Evolutionary conservation across 30 jellyfish, hydroid and myxozoan genomes (phyloP).

Genomic region (Nemopilema nomurai): DNA sequence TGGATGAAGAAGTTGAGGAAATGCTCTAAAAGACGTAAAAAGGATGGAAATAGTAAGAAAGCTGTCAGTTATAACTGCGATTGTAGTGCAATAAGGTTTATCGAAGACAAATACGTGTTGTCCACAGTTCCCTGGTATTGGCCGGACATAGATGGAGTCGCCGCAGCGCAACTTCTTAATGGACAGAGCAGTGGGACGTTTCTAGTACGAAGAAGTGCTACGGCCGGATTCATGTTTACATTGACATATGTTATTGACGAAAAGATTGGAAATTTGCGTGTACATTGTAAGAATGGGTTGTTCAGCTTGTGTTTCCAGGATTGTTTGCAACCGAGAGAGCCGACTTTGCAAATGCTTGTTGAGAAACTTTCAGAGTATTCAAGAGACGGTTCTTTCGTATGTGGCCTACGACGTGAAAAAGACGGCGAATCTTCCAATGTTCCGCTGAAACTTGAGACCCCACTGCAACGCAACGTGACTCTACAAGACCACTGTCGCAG

Average conservation of each 20-base stretch:
- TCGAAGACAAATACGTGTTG: slow-evolving; percentile 61
- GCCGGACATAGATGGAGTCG: slow-evolving; percentile 45
- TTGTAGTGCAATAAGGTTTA: background rate
- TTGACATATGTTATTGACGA: slow-evolving; percentile 57
- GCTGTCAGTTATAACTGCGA: background rate
- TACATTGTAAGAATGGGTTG: slow-evolving; percentile 56
- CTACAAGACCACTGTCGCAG: slow-evolving; percentile 61
- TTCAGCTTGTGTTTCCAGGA: slow-evolving; percentile 46
- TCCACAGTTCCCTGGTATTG: slow-evolving; percentile 74
- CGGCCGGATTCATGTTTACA: slow-evolving; percentile 65
- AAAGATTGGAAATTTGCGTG: slow-evolving; percentile 66
- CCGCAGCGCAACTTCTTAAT: slow-evolving; percentile 27
- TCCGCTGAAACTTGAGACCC: slow-evolving; percentile 40
- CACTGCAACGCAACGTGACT: slow-evolving; percentile 44
- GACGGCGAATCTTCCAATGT: slow-evolving; percentile 25
- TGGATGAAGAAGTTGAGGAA: background rate
- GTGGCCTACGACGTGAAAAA: slow-evolving; percentile 23
- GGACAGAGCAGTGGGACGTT: slow-evolving; percentile 56
- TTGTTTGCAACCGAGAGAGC: slow-evolving; percentile 57
- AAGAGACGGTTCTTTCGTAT: slow-evolving; percentile 7
- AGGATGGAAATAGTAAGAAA: background rate
- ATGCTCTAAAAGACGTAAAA: background rate
- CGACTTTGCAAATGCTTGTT: slow-evolving; percentile 49
- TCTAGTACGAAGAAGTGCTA: slow-evolving; percentile 72
- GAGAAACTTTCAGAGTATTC: slow-evolving; percentile 11